Evolutionary conservation across 1,140 invertebrate species (phyloP), one percentile per base, ranked within the genome.

Genomic region (Leptestheria dahalacensis): DNA sequence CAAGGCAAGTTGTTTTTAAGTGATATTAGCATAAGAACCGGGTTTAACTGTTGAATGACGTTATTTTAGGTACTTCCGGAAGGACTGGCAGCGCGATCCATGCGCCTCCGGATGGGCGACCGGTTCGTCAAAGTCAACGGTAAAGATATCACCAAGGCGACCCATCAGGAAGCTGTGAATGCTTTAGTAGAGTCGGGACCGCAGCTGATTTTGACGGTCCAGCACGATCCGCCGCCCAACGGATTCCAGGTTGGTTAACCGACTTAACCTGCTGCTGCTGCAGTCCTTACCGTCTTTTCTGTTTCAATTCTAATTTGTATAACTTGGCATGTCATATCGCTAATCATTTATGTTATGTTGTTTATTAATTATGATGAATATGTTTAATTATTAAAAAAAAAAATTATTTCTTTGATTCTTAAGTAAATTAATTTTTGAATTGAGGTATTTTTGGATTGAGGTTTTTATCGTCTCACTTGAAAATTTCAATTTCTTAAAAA

Each of bases 151-250:
- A 82, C 81, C 2, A 82, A 85, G 65, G 86, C 85, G 1, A 91
- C 88, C 23, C 95, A 98, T 74, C 83, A 92, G 68, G 92, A 97
- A 69, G 93, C 93, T 49, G 94, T 98, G 0, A 84, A 92, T 79
- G 82, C 91, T 64, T 75, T 99, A 29, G 77, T 97, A 53, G 79
- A 85, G 69, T 87, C 88, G 11, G 83, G 84, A 1, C 79, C 88
- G 69, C 83, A 88, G 64, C 86, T 98, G 61, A 77, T 81, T 51
- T 78, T 99, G 26, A 83, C 82, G 20, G 84, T 99, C 51, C 79
- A 89, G 62, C 95, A 98, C 71, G 94, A 98, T 75, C 92, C 92
- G 1, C 79, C 95, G 64, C 96, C 96, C 33, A 80, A 81, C 62
- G 93, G 91, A 64, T 90, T 93, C 72, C 73, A 96, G 82, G 92